Conservation (phyloP, 2,797 vertebrate species). For the Hippocampus kuda region DNA sequence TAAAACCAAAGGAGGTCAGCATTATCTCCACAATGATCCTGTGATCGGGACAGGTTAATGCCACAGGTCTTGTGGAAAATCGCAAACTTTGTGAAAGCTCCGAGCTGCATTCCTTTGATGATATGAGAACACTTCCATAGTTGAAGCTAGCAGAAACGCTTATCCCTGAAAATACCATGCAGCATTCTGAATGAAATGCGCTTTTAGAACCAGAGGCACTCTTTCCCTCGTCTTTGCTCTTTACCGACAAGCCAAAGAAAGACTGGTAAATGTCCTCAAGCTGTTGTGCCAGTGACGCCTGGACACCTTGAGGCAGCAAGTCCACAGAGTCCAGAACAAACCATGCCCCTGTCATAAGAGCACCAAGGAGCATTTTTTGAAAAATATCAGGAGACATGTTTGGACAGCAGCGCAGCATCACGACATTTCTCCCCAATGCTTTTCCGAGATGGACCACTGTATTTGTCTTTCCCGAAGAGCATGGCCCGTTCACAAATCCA, state of each 20-base stretch:
- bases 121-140: slow-evolving; percentile 72
- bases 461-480: slow-evolving; percentile 64
- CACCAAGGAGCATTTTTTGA: slow-evolving; percentile 67
- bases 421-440: slow-evolving; percentile 70
- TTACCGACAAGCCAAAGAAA: slow-evolving; percentile 44
- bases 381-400: slow-evolving; percentile 45
- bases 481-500: slow-evolving; percentile 65
- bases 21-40: slow-evolving; percentile 67
- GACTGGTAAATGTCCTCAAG: slow-evolving; percentile 61
- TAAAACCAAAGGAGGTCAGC: slow-evolving; percentile 69
- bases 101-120: slow-evolving; percentile 32
- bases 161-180: slow-evolving; percentile 59
- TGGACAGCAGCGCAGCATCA: slow-evolving; percentile 61
- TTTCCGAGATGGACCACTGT: slow-evolving; percentile 61
- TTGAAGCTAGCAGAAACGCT: slow-evolving; percentile 44
- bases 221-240: slow-evolving; percentile 12
- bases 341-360: slow-evolving; percentile 74
- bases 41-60: slow-evolving; percentile 65
- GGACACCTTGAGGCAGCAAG: slow-evolving; percentile 50
- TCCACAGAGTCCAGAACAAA: slow-evolving; percentile 70
- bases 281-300: slow-evolving; percentile 67
- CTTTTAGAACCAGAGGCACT: background rate
- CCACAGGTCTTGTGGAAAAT: slow-evolving; percentile 67
- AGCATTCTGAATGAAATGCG: slow-evolving; percentile 18
- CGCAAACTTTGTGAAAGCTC: slow-evolving; percentile 64